Evolutionary conservation across 2,797 vertebrate genomes (phyloP).

Genomic region (Myiotriccus ornatus): DNA sequence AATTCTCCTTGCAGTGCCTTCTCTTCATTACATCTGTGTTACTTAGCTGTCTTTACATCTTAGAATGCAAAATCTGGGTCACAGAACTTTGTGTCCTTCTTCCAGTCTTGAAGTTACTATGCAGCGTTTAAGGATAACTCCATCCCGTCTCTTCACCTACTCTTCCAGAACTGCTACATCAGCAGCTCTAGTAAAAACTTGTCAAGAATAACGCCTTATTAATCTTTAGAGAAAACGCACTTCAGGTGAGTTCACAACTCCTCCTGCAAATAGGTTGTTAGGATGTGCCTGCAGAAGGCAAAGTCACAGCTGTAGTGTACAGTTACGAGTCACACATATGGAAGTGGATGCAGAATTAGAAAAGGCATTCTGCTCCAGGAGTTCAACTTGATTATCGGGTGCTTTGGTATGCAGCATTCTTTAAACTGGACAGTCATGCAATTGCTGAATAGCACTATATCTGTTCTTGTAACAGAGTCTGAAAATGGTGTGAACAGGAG

Average conservation of each 20-base stretch:
- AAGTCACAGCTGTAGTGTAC: not conserved
- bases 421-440: not conserved
- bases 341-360: not conserved
- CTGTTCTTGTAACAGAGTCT: not conserved
- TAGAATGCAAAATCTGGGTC: constrained; percentile 4
- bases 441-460: rapidly evolving
- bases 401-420: not conserved
- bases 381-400: not conserved
- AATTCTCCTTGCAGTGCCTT: not conserved
- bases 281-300: not conserved
- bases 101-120: not conserved
- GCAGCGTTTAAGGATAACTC: not conserved
- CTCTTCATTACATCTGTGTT: not conserved
- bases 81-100: not conserved
- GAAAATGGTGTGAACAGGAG: not conserved
- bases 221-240: not conserved
- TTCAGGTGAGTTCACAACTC: not conserved
- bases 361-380: not conserved
- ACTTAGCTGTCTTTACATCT: not conserved
- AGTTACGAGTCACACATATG: not conserved
- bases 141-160: not conserved
- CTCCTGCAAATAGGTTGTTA: not conserved
- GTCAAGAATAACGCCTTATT: not conserved
- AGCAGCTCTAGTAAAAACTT: not conserved
- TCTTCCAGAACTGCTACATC: not conserved